phyloP scores from a whole-genome alignment of 2,113 vertebrate genomes.

The Okapia johnstoni region DNA sequence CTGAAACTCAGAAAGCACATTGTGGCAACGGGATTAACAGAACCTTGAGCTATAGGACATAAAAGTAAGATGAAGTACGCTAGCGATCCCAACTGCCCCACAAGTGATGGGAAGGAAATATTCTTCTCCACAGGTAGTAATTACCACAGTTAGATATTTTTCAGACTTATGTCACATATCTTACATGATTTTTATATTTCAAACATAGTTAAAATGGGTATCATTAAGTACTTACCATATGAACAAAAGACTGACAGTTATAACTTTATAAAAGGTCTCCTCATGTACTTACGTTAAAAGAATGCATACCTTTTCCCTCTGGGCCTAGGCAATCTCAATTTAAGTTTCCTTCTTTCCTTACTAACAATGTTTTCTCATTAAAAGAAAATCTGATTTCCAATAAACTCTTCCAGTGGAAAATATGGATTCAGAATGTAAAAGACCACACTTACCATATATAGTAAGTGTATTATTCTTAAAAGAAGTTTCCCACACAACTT shows the following conservation, averaged over 20 bases:
- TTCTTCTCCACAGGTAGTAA: background rate
- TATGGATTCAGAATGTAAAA: background rate
- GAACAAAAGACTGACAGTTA: background rate
- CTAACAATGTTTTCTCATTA: background rate
- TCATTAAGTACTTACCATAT: background rate
- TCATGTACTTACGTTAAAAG: background rate
- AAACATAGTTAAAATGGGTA: background rate
- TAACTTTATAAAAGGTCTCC: background rate
- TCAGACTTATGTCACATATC: background rate
- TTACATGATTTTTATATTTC: background rate
- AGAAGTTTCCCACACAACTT: conserved; percentile 49
- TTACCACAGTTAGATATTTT: background rate
- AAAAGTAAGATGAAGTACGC: background rate
- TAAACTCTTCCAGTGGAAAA: background rate
- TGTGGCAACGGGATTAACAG: background rate
- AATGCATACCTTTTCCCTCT: background rate
- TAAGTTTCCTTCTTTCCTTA: background rate
- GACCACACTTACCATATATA: background rate
- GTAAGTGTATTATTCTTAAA: conserved; percentile 39
- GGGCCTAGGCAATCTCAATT: background rate
- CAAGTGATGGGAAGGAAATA: background rate
- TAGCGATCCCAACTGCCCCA: background rate
- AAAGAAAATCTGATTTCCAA: conserved; percentile 2
- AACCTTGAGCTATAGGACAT: background rate
- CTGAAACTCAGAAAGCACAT: background rate